Evolutionary conservation across 92 coral and sea anemone genomes (phyloP).

Genomic region (Plumapathes pennacea): DNA sequence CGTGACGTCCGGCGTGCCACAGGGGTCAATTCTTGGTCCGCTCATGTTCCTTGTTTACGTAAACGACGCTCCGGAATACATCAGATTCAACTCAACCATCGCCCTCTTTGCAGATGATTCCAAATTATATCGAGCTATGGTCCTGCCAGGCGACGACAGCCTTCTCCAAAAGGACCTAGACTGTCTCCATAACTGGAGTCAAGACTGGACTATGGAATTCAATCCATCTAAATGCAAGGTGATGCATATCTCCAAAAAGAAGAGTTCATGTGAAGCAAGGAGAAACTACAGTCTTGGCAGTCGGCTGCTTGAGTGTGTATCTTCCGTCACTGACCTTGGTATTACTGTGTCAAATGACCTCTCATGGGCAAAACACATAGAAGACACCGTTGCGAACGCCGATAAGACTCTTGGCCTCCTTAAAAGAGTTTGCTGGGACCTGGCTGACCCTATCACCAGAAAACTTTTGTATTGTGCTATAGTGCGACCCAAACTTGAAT

Average conservation of each 20-base stretch:
- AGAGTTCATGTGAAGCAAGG: constrained; percentile 3
- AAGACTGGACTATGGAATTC: constrained; percentile 24
- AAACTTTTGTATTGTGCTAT: constrained; percentile 39
- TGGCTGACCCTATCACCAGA: constrained; percentile 5
- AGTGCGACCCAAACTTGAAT: constrained; percentile 26
- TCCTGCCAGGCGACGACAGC: not conserved
- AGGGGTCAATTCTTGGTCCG: constrained; percentile 35
- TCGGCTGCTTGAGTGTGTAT: too few species aligned
- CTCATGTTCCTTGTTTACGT: constrained; percentile 17
- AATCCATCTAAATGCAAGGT: constrained; percentile 37
- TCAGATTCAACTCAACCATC: constrained; percentile 1
- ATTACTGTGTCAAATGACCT: too few species aligned
- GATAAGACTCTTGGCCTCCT: constrained; percentile 7
- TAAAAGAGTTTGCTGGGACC: constrained; percentile 23
- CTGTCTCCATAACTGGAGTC: constrained; percentile 22
- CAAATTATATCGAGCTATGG: constrained; percentile 26
- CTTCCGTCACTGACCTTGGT: too few species aligned
- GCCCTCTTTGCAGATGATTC: constrained; percentile 37
- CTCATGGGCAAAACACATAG: constrained; percentile 25
- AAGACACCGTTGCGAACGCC: constrained; percentile 14
- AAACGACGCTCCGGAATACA: constrained; percentile 21
- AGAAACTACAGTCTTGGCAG: constrained; percentile 19
- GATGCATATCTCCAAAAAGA: constrained; percentile 17
- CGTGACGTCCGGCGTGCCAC: constrained; percentile 32
- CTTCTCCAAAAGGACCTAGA: constrained; percentile 26